phyloP scores from a whole-genome alignment of 1,140 invertebrate species.

The Phymastichus coffea region DNA sequence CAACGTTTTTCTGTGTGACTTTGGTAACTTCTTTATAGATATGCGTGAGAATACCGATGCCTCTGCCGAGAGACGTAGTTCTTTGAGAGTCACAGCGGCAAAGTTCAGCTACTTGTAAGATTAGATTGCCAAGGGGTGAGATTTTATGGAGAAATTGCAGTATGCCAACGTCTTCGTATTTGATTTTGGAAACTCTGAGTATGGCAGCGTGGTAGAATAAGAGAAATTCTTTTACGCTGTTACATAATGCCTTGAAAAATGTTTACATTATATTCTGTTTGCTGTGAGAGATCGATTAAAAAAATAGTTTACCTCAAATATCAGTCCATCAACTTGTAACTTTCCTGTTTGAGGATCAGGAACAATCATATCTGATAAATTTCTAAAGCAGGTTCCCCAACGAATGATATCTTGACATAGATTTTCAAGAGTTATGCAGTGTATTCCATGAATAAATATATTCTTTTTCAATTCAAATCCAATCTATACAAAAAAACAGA shows the following conservation, averaged over 20 bases:
- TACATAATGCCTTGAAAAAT: conserved; percentile 56
- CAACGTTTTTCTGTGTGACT: conserved; percentile 57
- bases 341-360: conserved; percentile 34
- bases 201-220: conserved; percentile 59
- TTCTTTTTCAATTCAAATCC: conserved; percentile 43
- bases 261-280: neutral
- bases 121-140: conserved; percentile 56
- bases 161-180: conserved; percentile 51
- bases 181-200: conserved; percentile 51
- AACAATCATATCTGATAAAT: conserved; percentile 36
- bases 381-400: conserved; percentile 50
- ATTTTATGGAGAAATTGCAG: conserved; percentile 55
- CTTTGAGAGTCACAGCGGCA: conserved; percentile 55
- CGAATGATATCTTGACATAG: conserved; percentile 38
- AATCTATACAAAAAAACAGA: conserved; percentile 31
- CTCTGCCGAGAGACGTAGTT: conserved; percentile 47
- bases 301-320: conserved; percentile 43
- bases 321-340: conserved; percentile 44
- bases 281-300: neutral
- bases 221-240: conserved; percentile 58
- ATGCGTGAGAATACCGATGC: conserved; percentile 61
- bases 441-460: conserved; percentile 39
- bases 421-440: conserved; percentile 37
- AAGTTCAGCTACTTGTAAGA: conserved; percentile 60
- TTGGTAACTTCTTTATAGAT: conserved; percentile 62